Base-by-base conservation (phyloP, 2,888 invertebrate genomes). In the Cheilosia urbana region DNA sequence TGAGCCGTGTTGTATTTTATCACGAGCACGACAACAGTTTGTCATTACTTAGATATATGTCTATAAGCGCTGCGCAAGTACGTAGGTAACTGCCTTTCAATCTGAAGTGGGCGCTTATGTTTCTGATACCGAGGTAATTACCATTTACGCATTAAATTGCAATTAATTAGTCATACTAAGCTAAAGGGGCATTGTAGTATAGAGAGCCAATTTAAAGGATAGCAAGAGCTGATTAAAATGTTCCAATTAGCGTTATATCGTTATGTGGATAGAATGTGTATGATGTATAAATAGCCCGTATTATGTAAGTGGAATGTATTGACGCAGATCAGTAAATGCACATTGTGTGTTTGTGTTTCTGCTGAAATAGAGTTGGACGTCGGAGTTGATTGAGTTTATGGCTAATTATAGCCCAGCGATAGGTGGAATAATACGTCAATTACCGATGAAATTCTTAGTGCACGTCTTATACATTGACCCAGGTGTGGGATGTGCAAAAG, bases 11-110 rank as follows among this genome's bases (percentile, higher is more conserved):
- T 34, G 7, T 15, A n/a, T 58, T 13, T 21, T 58, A 57, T 34
- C 15, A 24, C 7, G 4, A 21, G 15, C 4, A 7, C 21, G 15
- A 7, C 24, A 58, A 19, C 49, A 21, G 40, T 58, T 57, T 57
- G 34, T 57, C 57, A 57, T 57, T 34, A 57, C 19, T 49, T 4
- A 21, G 21, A 11, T 49, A 11, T 49, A 49, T 30, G 57, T 13
- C 11, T 21, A 1, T 21, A 1, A 5, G 57, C 21, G 19, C 5
- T 37, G 15, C 7, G 13, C 37, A 37, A 37, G 4, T 13, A 37
- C 6, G 30, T 21, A 60, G 13, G 7, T 42, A 42, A 42, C 34
- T 60, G 15, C 2, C 24, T 7, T 27, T 40, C 21, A 24, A 42
- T 40, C 60, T 58, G 19, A 60, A n/a, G 2, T 21, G 1, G 5